Percentiles rank a stretch among this genome's conserved stretches.
Conservation (phyloP, 2,113 vertebrate genomes). For the Atractosteus spatula region DNA sequence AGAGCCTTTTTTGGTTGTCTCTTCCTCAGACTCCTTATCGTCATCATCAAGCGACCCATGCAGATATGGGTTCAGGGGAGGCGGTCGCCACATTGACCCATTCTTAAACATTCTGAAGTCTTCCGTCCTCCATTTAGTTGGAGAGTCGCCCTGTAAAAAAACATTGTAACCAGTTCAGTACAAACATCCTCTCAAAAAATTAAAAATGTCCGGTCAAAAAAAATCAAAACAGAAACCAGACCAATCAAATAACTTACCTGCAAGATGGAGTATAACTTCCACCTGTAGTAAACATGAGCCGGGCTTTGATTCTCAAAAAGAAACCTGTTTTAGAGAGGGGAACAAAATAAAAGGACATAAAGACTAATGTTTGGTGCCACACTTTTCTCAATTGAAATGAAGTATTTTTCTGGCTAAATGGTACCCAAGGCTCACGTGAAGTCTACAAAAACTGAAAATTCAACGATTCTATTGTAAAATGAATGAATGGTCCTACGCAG, state of each 20-base stretch:
- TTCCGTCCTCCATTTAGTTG: constrained; percentile 92
- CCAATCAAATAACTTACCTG: constrained; percentile 71
- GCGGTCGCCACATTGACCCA: constrained; percentile 93
- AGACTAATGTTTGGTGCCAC: neutral
- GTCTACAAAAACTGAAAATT: too few species aligned
- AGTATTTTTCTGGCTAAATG: too few species aligned
- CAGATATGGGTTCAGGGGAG: constrained; percentile 91
- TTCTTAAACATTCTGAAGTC: constrained; percentile 98
- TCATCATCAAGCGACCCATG: constrained; percentile 92
- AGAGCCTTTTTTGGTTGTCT: constrained; percentile 85
- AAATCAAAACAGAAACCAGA: neutral
- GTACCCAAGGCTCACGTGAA: too few species aligned
- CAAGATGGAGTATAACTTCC: constrained; percentile 96
- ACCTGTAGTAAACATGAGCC: constrained; percentile 96
- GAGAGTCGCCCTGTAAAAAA: constrained; percentile 82
- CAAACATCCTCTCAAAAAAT: neutral
- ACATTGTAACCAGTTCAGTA: neutral
- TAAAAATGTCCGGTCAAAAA: neutral
- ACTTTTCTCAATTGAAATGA: neutral
- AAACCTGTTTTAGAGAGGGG: constrained; percentile 70
- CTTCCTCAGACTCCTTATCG: constrained; percentile 86
- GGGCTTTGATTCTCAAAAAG: constrained; percentile 99
- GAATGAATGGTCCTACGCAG: too few species aligned
- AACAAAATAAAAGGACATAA: neutral
- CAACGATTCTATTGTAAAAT: too few species aligned